Percentiles rank a stretch among this genome's conserved stretches.
Conservation (phyloP, 2,888 invertebrate genomes). For the Limenitis camilla region DNA sequence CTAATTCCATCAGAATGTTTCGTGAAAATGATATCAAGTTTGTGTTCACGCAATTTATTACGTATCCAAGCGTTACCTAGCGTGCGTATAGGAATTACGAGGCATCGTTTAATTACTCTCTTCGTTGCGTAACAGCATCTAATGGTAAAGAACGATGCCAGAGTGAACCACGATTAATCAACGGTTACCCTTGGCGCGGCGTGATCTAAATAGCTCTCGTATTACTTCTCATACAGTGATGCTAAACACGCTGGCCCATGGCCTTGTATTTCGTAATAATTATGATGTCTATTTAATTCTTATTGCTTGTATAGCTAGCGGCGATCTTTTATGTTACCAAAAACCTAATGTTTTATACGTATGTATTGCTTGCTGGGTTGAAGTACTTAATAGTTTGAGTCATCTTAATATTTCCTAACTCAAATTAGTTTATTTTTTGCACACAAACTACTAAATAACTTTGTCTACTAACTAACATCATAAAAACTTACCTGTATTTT, state of each 20-base stretch:
- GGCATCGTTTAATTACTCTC: slow-evolving; percentile 33
- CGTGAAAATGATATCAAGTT: slow-evolving; percentile 18
- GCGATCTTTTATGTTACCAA: not conserved
- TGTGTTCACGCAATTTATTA: slow-evolving; percentile 27
- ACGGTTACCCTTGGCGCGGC: slow-evolving; percentile 29
- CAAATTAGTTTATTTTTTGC: too few relatives aligned
- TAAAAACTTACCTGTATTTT: too few relatives aligned
- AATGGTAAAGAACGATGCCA: slow-evolving; percentile 29
- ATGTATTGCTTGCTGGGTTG: not conserved
- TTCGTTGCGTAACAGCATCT: slow-evolving; percentile 28
- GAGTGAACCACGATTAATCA: slow-evolving; percentile 52
- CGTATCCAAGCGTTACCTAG: slow-evolving; percentile 25
- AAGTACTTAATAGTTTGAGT: too few relatives aligned
- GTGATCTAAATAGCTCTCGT: slow-evolving; percentile 28
- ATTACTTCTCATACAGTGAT: slow-evolving; percentile 21
- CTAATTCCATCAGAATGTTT: slow-evolving; percentile 2
- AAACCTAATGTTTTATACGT: not conserved
- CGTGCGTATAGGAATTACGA: slow-evolving; percentile 28
- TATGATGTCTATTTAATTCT: not conserved
- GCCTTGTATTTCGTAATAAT: slow-evolving; percentile 5
- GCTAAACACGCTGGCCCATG: slow-evolving; percentile 1
- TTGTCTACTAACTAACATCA: too few relatives aligned
- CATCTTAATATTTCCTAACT: too few relatives aligned
- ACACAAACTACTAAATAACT: too few relatives aligned
- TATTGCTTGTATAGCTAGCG: slow-evolving; percentile 10